Percentiles rank a stretch among this genome's conserved stretches.
phyloP scores from a whole-genome alignment of 2,797 vertebrate genomes.

The Coilia nasus region DNA sequence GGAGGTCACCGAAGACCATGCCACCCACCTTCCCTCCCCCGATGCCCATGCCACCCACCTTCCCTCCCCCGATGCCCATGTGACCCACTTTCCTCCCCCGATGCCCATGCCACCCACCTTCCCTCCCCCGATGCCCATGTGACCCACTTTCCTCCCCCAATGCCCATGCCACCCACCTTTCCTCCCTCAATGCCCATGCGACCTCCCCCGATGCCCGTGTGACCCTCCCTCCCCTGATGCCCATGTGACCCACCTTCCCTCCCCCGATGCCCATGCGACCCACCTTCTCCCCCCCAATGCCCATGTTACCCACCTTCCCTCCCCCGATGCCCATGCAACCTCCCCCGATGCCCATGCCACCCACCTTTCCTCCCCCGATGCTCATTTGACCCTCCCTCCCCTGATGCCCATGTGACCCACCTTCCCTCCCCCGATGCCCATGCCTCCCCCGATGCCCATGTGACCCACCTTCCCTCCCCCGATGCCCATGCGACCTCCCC shows the following conservation, averaged over 20 bases:
- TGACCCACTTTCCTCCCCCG: too few species aligned
- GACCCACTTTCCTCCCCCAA: too few species aligned
- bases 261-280: constrained; percentile 98
- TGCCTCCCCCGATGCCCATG: constrained; percentile 97
- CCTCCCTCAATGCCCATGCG: constrained; percentile 97
- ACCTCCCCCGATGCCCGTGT: constrained; percentile 97
- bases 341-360: constrained; percentile 98
- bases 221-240: constrained; percentile 82
- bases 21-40: constrained; percentile 64
- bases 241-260: constrained; percentile 83
- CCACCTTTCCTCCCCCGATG: too few species aligned
- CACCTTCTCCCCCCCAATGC: too few species aligned
- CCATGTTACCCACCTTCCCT: too few species aligned
- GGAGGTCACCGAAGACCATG: too few species aligned
- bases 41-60: constrained; percentile 95
- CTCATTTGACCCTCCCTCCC: constrained; percentile 87
- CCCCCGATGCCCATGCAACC: constrained; percentile 98
- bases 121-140: constrained; percentile 96
- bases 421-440: constrained; percentile 97
- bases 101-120: constrained; percentile 99
- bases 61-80: constrained; percentile 96
- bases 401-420: constrained; percentile 87
- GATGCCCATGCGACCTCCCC: constrained; percentile 97
- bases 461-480: too few species aligned
- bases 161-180: constrained; percentile 99